Base-by-base conservation (phyloP, 2,113 vertebrate genomes). In the Aix galericulata region DNA sequence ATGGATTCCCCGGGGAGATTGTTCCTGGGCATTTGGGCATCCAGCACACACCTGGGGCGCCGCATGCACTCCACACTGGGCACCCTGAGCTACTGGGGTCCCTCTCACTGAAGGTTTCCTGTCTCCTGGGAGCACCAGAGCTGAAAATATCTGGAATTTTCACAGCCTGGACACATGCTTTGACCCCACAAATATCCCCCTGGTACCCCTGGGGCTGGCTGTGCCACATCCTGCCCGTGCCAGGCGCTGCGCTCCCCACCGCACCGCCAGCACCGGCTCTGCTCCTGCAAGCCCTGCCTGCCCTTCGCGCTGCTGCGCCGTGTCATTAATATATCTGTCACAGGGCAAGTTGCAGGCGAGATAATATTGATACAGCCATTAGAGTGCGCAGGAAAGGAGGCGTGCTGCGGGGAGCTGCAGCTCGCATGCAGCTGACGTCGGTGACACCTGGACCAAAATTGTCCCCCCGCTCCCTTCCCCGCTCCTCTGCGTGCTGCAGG, bases 251-350 rank as follows among this genome's bases (percentile, higher is more conserved):
- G 52, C 14, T 8, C 23, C 23, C 23, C 23, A 25, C 26, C 12
- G 13, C 38, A 17, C 60, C 27, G n/a, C 36, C 76, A 1, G 1
- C 2, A 2, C 16, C 2, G 0, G 46, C 31, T 21, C 58, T 21
- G 16, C 36, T 59, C 62, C 73, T 0, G 7, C 31, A 34, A 10
- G 9, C 80, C 50, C 22, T 40, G 26, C 27, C 11, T 44, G 63
- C 69, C 93, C 86, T 72, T 60, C 78, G 53, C 0, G 27, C 64
- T 18, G 18, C 69, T 6, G 38, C 2, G 25, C 59, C 1, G 20
- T 15, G 16, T 58, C 94, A 48, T 96, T 94, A 91, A 86, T 97
- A 44, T 59, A 36, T 42, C 94, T 97, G 96, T 96, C 97, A 86
- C 82, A 27, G 75, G 85, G 69, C 23, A 55, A 4, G 38, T 38